phyloP scores from a whole-genome alignment of 2,797 vertebrate genomes.

The Falco berigora region DNA sequence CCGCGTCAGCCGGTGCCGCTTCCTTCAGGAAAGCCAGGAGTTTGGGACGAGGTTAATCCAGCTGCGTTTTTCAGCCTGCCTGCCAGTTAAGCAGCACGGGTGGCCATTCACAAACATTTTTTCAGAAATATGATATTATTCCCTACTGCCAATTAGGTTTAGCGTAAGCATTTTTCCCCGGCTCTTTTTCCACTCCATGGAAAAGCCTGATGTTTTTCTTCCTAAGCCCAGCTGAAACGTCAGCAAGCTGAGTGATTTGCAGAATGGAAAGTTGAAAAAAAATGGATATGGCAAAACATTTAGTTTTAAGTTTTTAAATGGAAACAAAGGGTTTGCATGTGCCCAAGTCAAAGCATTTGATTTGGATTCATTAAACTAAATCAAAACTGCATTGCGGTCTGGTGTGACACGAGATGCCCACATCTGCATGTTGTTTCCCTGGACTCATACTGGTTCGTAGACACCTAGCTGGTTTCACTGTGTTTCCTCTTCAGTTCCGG shows the following conservation, averaged over 20 bases:
- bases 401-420: not conserved
- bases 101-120: not conserved
- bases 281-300: not conserved
- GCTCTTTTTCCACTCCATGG: not conserved
- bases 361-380: not conserved
- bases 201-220: conserved; percentile 5
- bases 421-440: not conserved
- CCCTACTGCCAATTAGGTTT: conserved; percentile 3
- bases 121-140: not conserved
- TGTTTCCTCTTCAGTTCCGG: not conserved
- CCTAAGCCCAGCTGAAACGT: not conserved
- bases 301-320: not conserved
- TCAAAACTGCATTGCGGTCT: not conserved
- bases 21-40: not conserved
- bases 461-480: not conserved
- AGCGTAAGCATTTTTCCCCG: not conserved
- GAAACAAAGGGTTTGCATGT: not conserved
- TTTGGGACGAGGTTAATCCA: not conserved
- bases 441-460: not conserved
- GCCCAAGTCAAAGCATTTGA: not conserved
- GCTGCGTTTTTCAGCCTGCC: not conserved
- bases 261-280: not conserved
- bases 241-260: not conserved
- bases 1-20: rapidly evolving
- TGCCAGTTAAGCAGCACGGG: not conserved